Base-by-base conservation (phyloP, 2,113 vertebrate species). In the Megatriorchis doriae region DNA sequence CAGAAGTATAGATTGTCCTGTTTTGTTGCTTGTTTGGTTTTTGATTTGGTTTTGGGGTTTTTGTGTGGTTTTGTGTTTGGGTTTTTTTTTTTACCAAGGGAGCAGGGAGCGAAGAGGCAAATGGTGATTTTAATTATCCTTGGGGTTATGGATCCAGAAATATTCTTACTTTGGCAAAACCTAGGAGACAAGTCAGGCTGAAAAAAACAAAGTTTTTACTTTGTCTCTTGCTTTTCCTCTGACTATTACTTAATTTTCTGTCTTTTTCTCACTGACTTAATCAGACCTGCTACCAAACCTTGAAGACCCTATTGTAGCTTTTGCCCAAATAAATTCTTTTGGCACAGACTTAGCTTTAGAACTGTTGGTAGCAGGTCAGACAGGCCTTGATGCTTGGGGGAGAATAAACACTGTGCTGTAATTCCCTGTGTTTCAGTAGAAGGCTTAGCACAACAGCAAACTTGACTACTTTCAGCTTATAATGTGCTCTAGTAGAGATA, bases 401-500 rank as follows among this genome's bases (percentile, higher is more conserved):
- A 96, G 67, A 94, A 58, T 81, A 86, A 96, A 94, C 67, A 78
- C 58, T 86, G 58, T 59, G 32, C 79, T 73, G 10, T 83, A 90
- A 92, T 85, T 94, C 66, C 34, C 31, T 80, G 27, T 50, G n/a
- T 83, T 93, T 94, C 67, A 90, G 65, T 27, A 59, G 75, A 70
- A 48, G 45, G 71, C 85, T 93, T 92, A 96, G 58, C 62, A n/a
- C 78, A 86, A 58, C 87, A 81, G 87, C 84, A 90, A 81, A 92
- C 79, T n/a, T 89, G 36, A 88, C 45, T 81, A 29, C 63, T 92
- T 82, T 77, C 26, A 21, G n/a, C 71, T 72, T 89, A 26, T 61
- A 42, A 62, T 45, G 63, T 86, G 53, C 29, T 82, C 21, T 81
- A 21, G 42, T 42, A 72, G 58, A 73, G 45, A 71, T 40, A 65